Evolutionary conservation across 2,797 vertebrate genomes (phyloP).

Genomic region (Sebastes goodei): DNA sequence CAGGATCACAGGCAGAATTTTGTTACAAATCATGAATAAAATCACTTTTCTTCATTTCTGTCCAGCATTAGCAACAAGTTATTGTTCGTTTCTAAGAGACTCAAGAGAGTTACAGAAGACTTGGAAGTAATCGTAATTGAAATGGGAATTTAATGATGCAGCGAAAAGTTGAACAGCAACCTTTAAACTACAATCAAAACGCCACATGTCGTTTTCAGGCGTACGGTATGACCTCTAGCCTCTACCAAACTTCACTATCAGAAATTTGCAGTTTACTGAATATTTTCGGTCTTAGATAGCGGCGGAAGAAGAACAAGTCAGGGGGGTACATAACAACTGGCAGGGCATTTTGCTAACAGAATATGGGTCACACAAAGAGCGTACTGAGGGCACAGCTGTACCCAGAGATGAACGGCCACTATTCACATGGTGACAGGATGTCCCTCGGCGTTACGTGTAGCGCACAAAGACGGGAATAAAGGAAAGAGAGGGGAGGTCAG

Average conservation of each 20-base stretch:
- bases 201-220: background rate
- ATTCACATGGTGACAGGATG: constrained; percentile 74
- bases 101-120: background rate
- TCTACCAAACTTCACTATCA: background rate
- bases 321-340: constrained; percentile 6
- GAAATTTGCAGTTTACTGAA: constrained; percentile 18
- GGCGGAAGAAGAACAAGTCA: background rate
- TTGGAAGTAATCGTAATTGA: background rate
- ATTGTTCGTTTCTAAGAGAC: background rate
- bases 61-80: background rate
- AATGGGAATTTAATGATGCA: background rate
- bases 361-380: constrained; percentile 62
- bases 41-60: background rate
- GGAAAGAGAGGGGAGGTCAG: constrained; percentile 31
- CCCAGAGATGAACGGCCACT: constrained; percentile 66
- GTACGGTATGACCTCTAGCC: background rate
- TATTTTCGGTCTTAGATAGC: constrained; percentile 7
- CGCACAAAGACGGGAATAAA: constrained; percentile 56
- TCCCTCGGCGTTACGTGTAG: constrained; percentile 48
- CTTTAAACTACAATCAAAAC: background rate
- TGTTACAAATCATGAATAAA: too few relatives aligned
- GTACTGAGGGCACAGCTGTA: constrained; percentile 72
- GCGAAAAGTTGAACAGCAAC: background rate
- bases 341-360: constrained; percentile 36
- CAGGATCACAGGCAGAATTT: too few relatives aligned